Percentiles rank a stretch among this genome's conserved stretches.
Conservation (phyloP, 2,113 vertebrate species). For the Sinocyclocheilus maitianheensis region DNA sequence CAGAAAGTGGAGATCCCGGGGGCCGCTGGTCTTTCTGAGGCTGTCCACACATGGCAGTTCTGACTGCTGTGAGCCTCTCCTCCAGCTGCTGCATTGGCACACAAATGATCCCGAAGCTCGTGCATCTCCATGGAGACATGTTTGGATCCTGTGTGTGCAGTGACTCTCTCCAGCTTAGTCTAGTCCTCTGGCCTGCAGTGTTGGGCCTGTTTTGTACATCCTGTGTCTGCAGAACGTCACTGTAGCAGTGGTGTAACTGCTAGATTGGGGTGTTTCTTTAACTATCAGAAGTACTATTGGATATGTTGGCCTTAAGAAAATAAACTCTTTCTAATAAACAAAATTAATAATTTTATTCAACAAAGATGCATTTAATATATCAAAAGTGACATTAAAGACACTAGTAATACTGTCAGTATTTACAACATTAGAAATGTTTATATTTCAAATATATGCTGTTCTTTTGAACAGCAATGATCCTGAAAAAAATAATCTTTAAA, state of each 20-base stretch:
- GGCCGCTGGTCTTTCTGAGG: slow-evolving; percentile 28
- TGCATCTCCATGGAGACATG: slow-evolving; percentile 19
- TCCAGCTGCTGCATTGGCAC: slow-evolving; percentile 32
- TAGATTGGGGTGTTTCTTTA: not conserved
- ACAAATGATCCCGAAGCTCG: not conserved
- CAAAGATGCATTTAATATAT: too few relatives aligned
- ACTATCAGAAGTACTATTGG: not conserved
- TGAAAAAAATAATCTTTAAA: too few relatives aligned
- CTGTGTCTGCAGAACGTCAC: not conserved
- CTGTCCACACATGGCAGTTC: slow-evolving; percentile 2
- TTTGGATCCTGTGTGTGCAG: not conserved
- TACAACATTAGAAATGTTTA: too few relatives aligned
- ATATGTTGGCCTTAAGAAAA: not conserved
- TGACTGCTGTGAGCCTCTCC: not conserved
- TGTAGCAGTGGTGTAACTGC: not conserved
- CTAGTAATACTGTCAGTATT: too few relatives aligned
- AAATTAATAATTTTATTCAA: too few relatives aligned
- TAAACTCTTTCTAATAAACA: too few relatives aligned
- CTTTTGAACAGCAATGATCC: too few relatives aligned
- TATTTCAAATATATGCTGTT: too few relatives aligned
- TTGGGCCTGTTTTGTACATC: slow-evolving; percentile 6
- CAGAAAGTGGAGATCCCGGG: not conserved
- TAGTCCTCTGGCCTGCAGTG: not conserved
- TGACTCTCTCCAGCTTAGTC: slow-evolving; percentile 21
- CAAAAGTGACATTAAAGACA: too few relatives aligned